These are phyloP conservation scores for Salpingus planirostris DNA, from an alignment of 2,888 invertebrate species.

Conservation along the genomic window DNA sequence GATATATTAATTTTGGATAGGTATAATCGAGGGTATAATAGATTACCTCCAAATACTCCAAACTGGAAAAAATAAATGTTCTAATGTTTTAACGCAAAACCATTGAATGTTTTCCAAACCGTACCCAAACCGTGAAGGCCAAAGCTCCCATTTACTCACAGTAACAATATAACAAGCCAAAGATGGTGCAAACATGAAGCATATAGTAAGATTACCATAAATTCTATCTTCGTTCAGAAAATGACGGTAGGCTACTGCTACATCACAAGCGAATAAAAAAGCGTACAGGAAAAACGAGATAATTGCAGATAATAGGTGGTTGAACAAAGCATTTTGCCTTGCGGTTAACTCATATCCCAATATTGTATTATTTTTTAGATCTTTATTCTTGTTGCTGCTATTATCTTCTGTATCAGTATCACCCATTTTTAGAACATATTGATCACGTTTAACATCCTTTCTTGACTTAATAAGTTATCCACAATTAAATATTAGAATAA, in stretches of 20 bases:
- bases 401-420: too few species aligned
- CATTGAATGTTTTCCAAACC: conserved; percentile 42
- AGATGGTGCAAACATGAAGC: conserved; percentile 48
- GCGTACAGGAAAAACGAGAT: conserved; percentile 56
- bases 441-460: too few species aligned
- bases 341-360: conserved; percentile 36
- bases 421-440: too few species aligned
- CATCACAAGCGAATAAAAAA: conserved; percentile 57
- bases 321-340: conserved; percentile 43
- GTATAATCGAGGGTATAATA: too few species aligned
- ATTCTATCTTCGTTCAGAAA: conserved; percentile 49
- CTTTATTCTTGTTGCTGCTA: neutral
- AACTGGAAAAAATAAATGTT: conserved; percentile 50
- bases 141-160: conserved; percentile 50
- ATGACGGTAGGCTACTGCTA: conserved; percentile 57
- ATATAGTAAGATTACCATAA: conserved; percentile 43
- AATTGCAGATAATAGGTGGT: conserved; percentile 49
- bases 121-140: conserved; percentile 44
- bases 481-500: too few species aligned
- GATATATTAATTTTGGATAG: conserved; percentile 1
- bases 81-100: conserved; percentile 43
- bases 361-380: conserved; percentile 17
- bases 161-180: conserved; percentile 51
- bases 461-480: too few species aligned
- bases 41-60: conserved; percentile 56